These are phyloP conservation scores for Nephrotoma flavescens DNA, from an alignment of 2,888 invertebrate genomes.

Conservation along the genomic window DNA sequence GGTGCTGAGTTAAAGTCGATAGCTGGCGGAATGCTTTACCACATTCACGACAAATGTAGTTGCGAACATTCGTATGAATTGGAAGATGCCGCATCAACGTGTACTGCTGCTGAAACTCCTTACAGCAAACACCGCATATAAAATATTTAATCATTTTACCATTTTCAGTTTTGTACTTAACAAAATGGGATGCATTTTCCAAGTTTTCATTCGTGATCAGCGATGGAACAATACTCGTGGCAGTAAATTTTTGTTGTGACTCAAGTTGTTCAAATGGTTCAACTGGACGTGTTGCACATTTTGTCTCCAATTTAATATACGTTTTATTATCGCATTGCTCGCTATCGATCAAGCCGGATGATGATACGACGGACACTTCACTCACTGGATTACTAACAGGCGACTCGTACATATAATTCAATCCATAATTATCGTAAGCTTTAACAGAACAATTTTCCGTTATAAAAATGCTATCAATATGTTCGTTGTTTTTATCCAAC, in stretches of 20 bases:
- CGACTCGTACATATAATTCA: neutral
- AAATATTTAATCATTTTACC: slow-evolving; percentile 54
- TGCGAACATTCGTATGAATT: slow-evolving; percentile 61
- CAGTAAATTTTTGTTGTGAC: neutral
- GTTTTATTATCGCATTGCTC: neutral
- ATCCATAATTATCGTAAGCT: neutral
- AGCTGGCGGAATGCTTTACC: slow-evolving; percentile 61
- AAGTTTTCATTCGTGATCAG: slow-evolving; percentile 35
- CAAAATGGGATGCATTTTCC: slow-evolving; percentile 44
- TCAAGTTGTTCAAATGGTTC: neutral
- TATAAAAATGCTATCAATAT: neutral
- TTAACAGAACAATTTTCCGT: neutral
- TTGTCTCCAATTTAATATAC: neutral
- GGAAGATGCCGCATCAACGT: slow-evolving; percentile 61
- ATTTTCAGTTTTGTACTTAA: slow-evolving; percentile 50
- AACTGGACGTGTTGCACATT: neutral
- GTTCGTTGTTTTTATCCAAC: neutral
- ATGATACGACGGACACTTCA: neutral
- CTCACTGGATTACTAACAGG: neutral
- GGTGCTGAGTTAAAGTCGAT: slow-evolving; percentile 60
- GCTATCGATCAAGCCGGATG: neutral
- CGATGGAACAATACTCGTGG: neutral
- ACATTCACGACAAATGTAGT: slow-evolving; percentile 57
- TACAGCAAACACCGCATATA: slow-evolving; percentile 59
- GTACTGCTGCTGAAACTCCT: slow-evolving; percentile 63